Percentiles rank a stretch among this genome's conserved stretches.
phyloP scores from a whole-genome alignment of 1,140 invertebrate genomes.

The Muscidifurax raptorellus region DNA sequence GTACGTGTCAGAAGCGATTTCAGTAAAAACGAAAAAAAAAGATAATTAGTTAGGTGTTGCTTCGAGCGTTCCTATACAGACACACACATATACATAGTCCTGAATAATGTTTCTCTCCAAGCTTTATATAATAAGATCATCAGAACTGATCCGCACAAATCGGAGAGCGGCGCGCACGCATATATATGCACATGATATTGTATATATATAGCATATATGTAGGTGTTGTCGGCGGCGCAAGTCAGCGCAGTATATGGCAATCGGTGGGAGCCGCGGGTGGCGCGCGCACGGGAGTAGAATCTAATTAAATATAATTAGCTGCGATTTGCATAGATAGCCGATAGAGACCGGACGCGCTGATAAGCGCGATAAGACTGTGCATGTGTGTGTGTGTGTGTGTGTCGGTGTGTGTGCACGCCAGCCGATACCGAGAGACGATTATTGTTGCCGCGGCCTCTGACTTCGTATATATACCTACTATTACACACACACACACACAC shows the following conservation, averaged over 20 bases:
- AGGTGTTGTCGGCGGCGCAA: not conserved
- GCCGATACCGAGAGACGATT: constrained; percentile 73
- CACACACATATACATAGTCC: not conserved
- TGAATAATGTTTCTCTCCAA: not conserved
- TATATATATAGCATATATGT: not conserved
- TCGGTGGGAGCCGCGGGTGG: constrained; percentile 13
- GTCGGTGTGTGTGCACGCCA: constrained; percentile 63
- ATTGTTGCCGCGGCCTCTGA: constrained; percentile 64
- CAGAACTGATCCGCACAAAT: constrained; percentile 2
- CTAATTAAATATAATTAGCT: constrained; percentile 77
- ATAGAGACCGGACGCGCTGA: constrained; percentile 75
- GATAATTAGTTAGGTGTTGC: constrained; percentile 20
- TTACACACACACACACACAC: not conserved
- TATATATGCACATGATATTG: not conserved
- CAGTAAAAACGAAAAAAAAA: not conserved
- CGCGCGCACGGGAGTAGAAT: constrained; percentile 70
- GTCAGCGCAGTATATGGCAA: not conserved
- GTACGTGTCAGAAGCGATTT: constrained; percentile 20
- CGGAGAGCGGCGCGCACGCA: constrained; percentile 4
- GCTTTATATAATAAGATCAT: constrained; percentile 8
- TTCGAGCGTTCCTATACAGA: not conserved
- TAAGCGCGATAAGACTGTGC: constrained; percentile 70
- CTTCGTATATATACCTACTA: constrained; percentile 38
- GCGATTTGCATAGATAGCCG: constrained; percentile 75
- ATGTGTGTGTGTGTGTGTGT: constrained; percentile 9